Evolutionary conservation across 2,797 vertebrate genomes (phyloP).

Genomic region (Emys orbicularis): DNA sequence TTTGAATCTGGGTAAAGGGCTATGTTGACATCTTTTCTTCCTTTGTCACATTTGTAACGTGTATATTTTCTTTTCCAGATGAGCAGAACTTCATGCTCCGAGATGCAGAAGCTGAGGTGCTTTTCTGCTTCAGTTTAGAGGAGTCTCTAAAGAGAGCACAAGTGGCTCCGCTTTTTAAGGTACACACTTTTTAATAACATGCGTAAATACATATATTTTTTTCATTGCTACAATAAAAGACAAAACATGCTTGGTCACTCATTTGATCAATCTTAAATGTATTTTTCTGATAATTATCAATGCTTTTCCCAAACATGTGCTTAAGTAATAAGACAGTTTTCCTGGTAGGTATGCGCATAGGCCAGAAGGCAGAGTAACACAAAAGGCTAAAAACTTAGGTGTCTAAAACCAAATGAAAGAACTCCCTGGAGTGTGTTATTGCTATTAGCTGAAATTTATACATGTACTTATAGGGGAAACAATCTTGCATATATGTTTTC

Average conservation of each 20-base stretch:
- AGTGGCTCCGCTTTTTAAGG: constrained; percentile 92
- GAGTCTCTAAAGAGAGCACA: constrained; percentile 94
- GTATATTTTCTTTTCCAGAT: constrained; percentile 80
- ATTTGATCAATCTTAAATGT: background rate
- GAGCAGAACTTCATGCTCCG: constrained; percentile 91
- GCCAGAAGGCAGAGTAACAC: background rate
- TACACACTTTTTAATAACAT: constrained; percentile 46
- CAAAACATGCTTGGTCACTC: rapidly evolving
- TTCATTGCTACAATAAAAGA: background rate
- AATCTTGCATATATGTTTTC: background rate
- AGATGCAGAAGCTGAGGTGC: constrained; percentile 95
- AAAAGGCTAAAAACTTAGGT: background rate
- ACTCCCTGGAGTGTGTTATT: background rate
- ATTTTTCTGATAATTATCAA: background rate
- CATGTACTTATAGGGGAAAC: background rate
- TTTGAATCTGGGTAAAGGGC: background rate
- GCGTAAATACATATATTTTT: background rate
- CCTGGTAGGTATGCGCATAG: background rate
- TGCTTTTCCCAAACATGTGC: background rate
- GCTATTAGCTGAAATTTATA: background rate
- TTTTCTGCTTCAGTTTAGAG: constrained; percentile 96
- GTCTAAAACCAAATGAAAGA: background rate
- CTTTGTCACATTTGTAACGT: rapidly evolving
- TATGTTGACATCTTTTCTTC: background rate
- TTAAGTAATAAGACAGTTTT: background rate